Conservation (phyloP, 2,797 vertebrate species). For the Coilia nasus region DNA sequence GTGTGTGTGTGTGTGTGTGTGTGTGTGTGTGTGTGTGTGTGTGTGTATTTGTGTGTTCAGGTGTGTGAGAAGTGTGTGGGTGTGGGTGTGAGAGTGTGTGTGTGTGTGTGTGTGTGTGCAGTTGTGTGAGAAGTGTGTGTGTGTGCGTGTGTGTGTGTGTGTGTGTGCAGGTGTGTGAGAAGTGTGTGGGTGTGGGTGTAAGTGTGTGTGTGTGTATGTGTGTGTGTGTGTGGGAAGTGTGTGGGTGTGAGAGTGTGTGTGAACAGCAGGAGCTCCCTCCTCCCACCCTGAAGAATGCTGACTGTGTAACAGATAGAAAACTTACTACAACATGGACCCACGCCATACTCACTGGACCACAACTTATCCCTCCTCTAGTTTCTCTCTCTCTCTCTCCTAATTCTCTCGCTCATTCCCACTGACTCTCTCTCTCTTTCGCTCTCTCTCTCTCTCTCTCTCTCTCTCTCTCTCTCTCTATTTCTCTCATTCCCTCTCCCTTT, state of each 20-base stretch:
- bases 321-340: neutral
- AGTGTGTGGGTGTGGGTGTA: neutral
- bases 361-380: neutral
- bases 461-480: neutral
- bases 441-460: neutral
- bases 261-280: neutral
- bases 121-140: neutral
- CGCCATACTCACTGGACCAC: neutral
- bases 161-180: too few species aligned
- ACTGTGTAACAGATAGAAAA: neutral
- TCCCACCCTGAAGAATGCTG: neutral
- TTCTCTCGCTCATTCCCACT: too few species aligned
- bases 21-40: too few species aligned
- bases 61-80: neutral
- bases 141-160: neutral
- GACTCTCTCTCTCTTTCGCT: neutral
- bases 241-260: neutral
- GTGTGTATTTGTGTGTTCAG: neutral
- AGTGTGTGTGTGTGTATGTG: neutral
- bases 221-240: too few species aligned
- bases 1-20: neutral
- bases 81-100: neutral
- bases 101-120: too few species aligned
- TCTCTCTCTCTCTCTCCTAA: too few species aligned
- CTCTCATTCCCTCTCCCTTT: too few species aligned